Conservation (phyloP, 2,113 vertebrate species). For the Aegithalos caudatus region DNA sequence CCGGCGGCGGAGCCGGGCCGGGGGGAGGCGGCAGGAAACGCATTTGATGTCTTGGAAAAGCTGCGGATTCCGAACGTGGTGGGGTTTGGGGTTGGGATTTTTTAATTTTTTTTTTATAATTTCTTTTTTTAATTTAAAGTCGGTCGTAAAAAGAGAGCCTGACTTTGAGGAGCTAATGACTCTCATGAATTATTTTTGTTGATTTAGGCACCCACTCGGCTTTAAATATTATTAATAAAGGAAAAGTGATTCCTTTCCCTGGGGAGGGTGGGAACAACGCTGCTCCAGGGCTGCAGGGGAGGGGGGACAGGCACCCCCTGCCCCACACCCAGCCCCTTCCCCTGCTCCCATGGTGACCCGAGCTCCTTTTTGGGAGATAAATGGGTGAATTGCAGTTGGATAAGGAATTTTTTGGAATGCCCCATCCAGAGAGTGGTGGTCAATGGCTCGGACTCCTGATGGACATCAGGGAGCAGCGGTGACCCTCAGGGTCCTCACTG, state of each 20-base stretch:
- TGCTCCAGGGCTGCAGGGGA: neutral
- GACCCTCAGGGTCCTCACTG: neutral
- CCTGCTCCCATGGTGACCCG: accelerated
- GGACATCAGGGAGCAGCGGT: neutral
- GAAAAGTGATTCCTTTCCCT: neutral
- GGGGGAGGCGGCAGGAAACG: conserved; percentile 53
- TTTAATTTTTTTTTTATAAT: neutral
- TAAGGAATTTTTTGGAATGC: neutral
- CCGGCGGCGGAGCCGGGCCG: conserved; percentile 44
- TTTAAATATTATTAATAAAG: conserved; percentile 55
- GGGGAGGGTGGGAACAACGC: neutral
- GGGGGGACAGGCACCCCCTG: neutral
- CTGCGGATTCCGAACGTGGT: neutral
- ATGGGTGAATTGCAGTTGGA: too few species aligned
- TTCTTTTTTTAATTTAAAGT: conserved; percentile 47
- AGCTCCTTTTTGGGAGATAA: accelerated
- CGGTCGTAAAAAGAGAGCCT: conserved; percentile 20
- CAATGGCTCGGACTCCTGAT: neutral
- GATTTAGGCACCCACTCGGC: conserved; percentile 64
- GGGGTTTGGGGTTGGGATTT: neutral
- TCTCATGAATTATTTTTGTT: conserved; percentile 72
- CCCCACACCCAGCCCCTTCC: neutral
- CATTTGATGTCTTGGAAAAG: conserved; percentile 66
- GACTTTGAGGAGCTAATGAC: conserved; percentile 64
- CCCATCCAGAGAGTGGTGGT: neutral